These are phyloP conservation scores for Ladona fulva DNA, from an alignment of 1,140 invertebrate genomes.

Conservation along the genomic window DNA sequence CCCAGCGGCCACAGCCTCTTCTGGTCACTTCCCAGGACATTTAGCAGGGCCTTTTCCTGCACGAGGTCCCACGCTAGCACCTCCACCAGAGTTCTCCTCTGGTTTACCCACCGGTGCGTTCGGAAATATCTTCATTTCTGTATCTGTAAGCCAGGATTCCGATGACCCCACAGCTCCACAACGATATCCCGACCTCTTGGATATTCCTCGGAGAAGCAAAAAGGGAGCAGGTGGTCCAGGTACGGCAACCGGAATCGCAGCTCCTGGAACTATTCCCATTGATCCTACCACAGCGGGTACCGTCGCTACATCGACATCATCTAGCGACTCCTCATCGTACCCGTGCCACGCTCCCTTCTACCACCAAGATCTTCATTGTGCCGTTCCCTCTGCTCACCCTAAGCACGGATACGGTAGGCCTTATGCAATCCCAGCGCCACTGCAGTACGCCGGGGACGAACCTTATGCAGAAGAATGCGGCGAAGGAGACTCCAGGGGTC, in stretches of 20 bases:
- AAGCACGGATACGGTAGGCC: not conserved
- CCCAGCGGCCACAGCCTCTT: slow-evolving; percentile 42
- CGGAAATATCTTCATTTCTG: slow-evolving; percentile 65
- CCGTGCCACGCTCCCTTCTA: not conserved
- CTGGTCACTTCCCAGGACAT: slow-evolving; percentile 34
- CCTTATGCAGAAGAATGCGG: slow-evolving; percentile 20
- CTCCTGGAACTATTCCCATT: slow-evolving; percentile 20
- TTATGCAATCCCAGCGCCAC: not conserved
- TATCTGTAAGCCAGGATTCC: slow-evolving; percentile 59
- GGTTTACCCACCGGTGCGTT: slow-evolving; percentile 49
- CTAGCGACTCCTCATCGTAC: not conserved
- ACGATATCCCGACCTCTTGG: slow-evolving; percentile 64
- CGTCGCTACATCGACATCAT: slow-evolving; percentile 31
- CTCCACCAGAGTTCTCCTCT: slow-evolving; percentile 46
- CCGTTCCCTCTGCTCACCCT: not conserved
- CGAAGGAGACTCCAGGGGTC: not conserved
- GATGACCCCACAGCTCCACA: slow-evolving; percentile 29
- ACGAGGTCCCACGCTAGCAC: slow-evolving; percentile 13
- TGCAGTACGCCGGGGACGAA: slow-evolving; percentile 17
- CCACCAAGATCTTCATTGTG: slow-evolving; percentile 13
- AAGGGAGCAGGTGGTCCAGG: not conserved
- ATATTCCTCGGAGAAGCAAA: slow-evolving; percentile 49
- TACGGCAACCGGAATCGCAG: not conserved
- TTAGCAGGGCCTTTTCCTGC: not conserved
- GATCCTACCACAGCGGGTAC: slow-evolving; percentile 25